phyloP scores from a whole-genome alignment of 2,113 vertebrate genomes.

The Tupaia chinensis region DNA sequence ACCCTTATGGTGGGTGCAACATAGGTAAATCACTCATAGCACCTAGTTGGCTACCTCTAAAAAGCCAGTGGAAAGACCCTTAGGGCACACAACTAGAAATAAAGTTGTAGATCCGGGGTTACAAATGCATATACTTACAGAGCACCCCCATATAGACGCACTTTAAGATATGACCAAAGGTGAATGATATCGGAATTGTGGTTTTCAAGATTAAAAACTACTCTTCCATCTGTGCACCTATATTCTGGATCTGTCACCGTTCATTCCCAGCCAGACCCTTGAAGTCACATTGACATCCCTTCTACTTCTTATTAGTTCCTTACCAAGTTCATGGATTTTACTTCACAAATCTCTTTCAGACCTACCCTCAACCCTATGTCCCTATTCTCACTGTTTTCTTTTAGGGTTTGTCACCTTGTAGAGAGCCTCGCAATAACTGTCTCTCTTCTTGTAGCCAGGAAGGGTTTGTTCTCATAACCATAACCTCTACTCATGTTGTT shows the following conservation, averaged over 20 bases:
- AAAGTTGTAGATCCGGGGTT: too few species aligned
- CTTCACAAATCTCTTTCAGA: conserved; percentile 19
- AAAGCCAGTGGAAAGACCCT: too few species aligned
- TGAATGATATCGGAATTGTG: too few species aligned
- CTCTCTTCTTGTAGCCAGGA: neutral
- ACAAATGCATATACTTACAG: too few species aligned
- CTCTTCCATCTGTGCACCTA: neutral
- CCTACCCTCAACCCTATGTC: neutral
- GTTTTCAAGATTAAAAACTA: neutral
- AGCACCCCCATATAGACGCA: too few species aligned
- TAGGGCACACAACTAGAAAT: too few species aligned
- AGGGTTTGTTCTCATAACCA: neutral
- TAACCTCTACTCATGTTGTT: neutral
- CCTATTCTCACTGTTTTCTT: neutral
- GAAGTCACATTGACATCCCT: neutral
- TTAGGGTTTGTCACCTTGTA: neutral
- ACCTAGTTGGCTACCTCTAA: too few species aligned
- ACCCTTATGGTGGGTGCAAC: neutral
- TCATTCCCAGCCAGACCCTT: neutral
- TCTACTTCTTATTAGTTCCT: neutral
- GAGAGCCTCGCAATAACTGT: neutral
- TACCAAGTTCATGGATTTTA: neutral
- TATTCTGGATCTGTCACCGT: neutral
- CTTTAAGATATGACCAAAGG: too few species aligned
- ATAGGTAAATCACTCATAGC: too few species aligned